Conservation (phyloP, 2,888 invertebrate genomes). For the Tachina fera region DNA sequence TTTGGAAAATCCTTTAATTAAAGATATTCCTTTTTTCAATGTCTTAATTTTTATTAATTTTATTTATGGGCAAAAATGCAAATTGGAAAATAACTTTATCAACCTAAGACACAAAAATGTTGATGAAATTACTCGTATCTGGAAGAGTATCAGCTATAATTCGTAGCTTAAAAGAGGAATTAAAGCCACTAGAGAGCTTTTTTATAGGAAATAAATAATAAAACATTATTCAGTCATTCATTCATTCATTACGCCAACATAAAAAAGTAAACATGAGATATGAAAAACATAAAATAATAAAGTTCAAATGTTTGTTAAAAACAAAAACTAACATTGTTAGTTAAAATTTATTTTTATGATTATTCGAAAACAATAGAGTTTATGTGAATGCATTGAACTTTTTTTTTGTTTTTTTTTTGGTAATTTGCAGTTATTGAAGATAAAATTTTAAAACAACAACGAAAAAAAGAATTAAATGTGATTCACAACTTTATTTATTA, state of each 20-base stretch:
- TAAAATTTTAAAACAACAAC: not conserved
- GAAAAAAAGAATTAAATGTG: slow-evolving; percentile 1
- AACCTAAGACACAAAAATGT: not conserved
- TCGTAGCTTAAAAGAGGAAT: slow-evolving; percentile 34
- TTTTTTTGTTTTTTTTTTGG: not conserved
- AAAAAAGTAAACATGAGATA: slow-evolving; percentile 1
- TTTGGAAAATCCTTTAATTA: no score
- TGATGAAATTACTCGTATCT: slow-evolving; percentile 23
- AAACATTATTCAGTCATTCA: not conserved
- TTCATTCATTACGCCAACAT: not conserved
- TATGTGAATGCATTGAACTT: slow-evolving; percentile 6
- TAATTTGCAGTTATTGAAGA: slow-evolving; percentile 9
- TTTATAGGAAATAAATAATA: not conserved
- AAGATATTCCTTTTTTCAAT: not conserved
- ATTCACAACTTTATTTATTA: slow-evolving; percentile 23
- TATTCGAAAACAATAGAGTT: slow-evolving; percentile 36
- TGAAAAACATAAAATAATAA: slow-evolving; percentile 39
- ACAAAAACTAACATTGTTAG: slow-evolving; percentile 12
- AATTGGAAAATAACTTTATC: no score
- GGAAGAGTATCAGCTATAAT: not conserved
- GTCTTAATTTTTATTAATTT: not conserved
- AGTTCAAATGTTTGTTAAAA: slow-evolving; percentile 32
- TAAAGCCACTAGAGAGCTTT: not conserved
- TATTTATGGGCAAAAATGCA: no score
- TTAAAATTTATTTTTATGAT: not conserved